Evolutionary conservation across 2,113 vertebrate genomes (phyloP).

Genomic region (Thunnus thynnus): DNA sequence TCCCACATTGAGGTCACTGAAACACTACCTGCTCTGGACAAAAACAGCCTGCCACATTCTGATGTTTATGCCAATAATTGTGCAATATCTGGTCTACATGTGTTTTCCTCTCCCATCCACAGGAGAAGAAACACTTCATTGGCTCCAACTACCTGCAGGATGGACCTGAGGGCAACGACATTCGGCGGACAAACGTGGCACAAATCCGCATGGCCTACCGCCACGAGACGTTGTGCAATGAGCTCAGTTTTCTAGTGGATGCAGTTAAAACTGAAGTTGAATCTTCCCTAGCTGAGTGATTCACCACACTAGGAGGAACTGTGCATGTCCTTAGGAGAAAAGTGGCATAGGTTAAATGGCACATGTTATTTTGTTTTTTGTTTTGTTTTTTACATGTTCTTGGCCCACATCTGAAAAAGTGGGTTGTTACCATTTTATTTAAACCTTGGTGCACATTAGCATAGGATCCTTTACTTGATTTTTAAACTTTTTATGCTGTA

Average conservation of each 20-base stretch:
- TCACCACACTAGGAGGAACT: not conserved
- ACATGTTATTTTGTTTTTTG: not conserved
- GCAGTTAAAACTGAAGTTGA: constrained; percentile 89
- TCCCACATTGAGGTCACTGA: not conserved
- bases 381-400: not conserved
- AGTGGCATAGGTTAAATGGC: not conserved
- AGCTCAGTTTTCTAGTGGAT: constrained; percentile 95
- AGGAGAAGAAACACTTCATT: constrained; percentile 98
- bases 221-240: constrained; percentile 94
- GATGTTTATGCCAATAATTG: not conserved
- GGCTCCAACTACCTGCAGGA: constrained; percentile 93
- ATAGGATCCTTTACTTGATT: not conserved
- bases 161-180: constrained; percentile 95
- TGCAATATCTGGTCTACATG: not conserved
- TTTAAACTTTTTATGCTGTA: not conserved
- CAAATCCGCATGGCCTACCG: constrained; percentile 98
- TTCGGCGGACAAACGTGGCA: constrained; percentile 95
- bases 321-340: not conserved
- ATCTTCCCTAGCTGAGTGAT: constrained; percentile 55
- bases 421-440: not conserved
- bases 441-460: not conserved
- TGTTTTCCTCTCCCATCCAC: constrained; percentile 1
- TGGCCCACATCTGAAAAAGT: not conserved
- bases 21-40: not conserved
- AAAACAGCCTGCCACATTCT: not conserved